Percentiles rank a stretch among this genome's conserved stretches.
These are phyloP conservation scores for Ptychodera flava DNA, from an alignment of 35 echinoderm and acorn worm species.

Conservation along the genomic window DNA sequence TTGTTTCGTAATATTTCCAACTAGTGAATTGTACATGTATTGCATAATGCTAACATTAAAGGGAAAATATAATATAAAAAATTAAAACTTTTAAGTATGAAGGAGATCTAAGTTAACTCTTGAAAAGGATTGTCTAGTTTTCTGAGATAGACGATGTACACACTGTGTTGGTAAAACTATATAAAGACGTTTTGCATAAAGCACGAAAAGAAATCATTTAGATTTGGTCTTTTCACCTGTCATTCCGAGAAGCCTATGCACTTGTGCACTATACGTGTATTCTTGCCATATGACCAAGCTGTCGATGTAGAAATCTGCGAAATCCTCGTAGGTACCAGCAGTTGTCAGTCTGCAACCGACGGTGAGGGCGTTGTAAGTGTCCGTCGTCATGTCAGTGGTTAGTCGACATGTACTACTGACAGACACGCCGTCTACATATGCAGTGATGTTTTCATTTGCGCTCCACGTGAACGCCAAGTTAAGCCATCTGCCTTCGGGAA, in stretches of 20 bases:
- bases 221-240: no score
- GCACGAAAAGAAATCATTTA: no score
- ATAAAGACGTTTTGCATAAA: no score
- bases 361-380: not conserved
- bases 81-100: no score
- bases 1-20: no score
- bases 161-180: no score
- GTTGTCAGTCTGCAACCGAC: conserved; percentile 38
- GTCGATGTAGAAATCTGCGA: conserved; percentile 35
- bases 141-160: no score
- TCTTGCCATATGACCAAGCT: conserved; percentile 70
- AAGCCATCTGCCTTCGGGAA: conserved; percentile 33
- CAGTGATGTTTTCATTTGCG: conserved; percentile 18
- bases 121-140: no score
- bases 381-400: not conserved
- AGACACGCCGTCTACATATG: conserved; percentile 22
- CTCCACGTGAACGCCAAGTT: conserved; percentile 36
- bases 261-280: conserved; percentile 42
- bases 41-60: no score
- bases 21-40: no score
- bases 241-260: conserved; percentile 62
- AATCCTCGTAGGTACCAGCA: conserved; percentile 8
- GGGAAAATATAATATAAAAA: no score
- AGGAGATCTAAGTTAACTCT: no score
- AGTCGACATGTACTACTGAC: not conserved